Conservation (phyloP, 1,140 invertebrate genomes). For the Drosophila seguyi region DNA sequence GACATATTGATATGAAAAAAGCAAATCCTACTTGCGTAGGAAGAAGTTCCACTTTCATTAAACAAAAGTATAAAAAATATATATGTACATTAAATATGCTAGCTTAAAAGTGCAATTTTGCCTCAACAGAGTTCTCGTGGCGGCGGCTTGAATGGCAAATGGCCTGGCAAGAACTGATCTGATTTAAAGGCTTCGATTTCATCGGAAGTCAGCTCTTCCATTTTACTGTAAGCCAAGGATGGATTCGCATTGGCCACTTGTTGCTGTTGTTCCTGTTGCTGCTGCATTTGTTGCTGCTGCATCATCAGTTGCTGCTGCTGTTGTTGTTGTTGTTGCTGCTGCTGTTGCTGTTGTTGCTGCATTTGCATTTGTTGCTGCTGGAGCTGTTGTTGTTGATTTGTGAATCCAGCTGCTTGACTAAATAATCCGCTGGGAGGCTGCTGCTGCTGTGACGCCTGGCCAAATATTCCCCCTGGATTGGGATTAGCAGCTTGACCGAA, state of each 20-base stretch:
- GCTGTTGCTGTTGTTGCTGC: constrained; percentile 11
- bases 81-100: constrained; percentile 20
- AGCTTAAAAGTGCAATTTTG: neutral
- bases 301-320: constrained; percentile 8
- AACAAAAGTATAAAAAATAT: no score
- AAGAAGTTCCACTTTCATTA: neutral
- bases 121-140: constrained; percentile 69
- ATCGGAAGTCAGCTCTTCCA: constrained; percentile 65
- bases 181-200: constrained; percentile 81
- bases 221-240: constrained; percentile 54
- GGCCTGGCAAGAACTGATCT: constrained; percentile 60
- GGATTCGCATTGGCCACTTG: neutral
- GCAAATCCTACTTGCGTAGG: neutral
- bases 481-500: constrained; percentile 41
- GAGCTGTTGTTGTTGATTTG: constrained; percentile 31
- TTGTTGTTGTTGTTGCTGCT: constrained; percentile 7
- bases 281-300: constrained; percentile 16
- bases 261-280: constrained; percentile 16
- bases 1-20: neutral
- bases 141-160: constrained; percentile 74
- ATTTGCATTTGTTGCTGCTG: constrained; percentile 35
- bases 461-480: constrained; percentile 36
- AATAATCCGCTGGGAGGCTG: constrained; percentile 43
- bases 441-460: constrained; percentile 22
- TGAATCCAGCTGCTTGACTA: constrained; percentile 37